Evolutionary conservation across 2,797 vertebrate genomes (phyloP).

Genomic region (Lateolabrax maculatus): DNA sequence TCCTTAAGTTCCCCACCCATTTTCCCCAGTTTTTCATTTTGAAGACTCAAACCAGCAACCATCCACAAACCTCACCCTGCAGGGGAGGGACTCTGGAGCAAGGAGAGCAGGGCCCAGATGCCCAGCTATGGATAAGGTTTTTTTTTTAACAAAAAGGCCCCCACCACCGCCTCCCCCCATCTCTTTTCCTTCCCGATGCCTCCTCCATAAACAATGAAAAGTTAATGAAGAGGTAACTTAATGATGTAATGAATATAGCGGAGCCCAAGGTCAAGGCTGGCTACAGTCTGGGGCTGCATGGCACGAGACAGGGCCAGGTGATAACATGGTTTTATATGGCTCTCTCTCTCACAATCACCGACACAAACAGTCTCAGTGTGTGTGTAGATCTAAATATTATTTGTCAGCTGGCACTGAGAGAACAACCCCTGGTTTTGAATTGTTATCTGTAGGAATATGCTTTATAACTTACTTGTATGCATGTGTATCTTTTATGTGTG

Average conservation of each 20-base stretch:
- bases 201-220: constrained; percentile 90
- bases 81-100: constrained; percentile 27
- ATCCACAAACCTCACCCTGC: constrained; percentile 9
- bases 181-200: constrained; percentile 66
- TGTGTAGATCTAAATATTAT: constrained; percentile 44
- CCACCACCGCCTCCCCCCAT: constrained; percentile 36
- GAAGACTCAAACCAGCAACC: constrained; percentile 27
- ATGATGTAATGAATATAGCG: constrained; percentile 91
- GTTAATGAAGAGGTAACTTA: constrained; percentile 92
- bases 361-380: constrained; percentile 13
- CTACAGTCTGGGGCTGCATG: constrained; percentile 74
- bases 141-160: constrained; percentile 57
- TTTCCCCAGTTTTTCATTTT: constrained; percentile 1
- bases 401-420: constrained; percentile 50
- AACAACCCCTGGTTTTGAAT: constrained; percentile 30
- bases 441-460: constrained; percentile 29
- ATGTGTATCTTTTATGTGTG: constrained; percentile 17
- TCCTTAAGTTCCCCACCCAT: background rate
- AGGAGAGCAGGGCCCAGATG: constrained; percentile 45
- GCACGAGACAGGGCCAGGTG: constrained; percentile 67
- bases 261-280: constrained; percentile 86
- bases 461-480: constrained; percentile 27
- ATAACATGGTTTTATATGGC: constrained; percentile 73
- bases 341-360: constrained; percentile 32
- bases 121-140: constrained; percentile 50